Evolutionary conservation across 2,113 vertebrate genomes (phyloP).

Genomic region (Bostrychus sinensis): DNA sequence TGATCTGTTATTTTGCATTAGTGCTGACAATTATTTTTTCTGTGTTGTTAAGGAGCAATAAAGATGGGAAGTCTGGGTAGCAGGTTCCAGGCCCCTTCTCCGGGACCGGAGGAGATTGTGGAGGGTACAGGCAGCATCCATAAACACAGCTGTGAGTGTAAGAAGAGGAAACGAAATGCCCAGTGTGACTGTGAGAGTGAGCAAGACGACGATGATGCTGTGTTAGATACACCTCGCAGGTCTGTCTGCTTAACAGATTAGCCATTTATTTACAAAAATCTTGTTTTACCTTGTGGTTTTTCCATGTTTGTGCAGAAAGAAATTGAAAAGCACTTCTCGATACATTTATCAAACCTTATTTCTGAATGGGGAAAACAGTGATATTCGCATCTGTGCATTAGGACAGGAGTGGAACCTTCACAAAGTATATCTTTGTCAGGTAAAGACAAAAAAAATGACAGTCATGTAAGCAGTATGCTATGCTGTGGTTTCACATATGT

Average conservation of each 20-base stretch:
- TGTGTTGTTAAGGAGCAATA: slow-evolving; percentile 22
- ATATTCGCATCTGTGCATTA: slow-evolving; percentile 93
- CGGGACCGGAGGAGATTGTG: slow-evolving; percentile 56
- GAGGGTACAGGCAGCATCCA: slow-evolving; percentile 57
- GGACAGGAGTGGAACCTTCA: slow-evolving; percentile 97
- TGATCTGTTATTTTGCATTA: background rate
- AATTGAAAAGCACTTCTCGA: slow-evolving; percentile 92
- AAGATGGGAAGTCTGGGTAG: slow-evolving; percentile 79
- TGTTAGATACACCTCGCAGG: slow-evolving; percentile 83
- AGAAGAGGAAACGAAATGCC: slow-evolving; percentile 80
- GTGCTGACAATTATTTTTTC: background rate
- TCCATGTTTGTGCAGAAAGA: slow-evolving; percentile 83
- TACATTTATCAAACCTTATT: slow-evolving; percentile 98
- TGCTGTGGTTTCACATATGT: background rate
- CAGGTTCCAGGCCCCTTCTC: slow-evolving; percentile 71
- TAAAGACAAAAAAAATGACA: slow-evolving; percentile 57
- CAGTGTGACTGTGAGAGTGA: slow-evolving; percentile 83
- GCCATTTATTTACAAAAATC: background rate
- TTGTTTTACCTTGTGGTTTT: slow-evolving; percentile 29
- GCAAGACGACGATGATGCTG: slow-evolving; percentile 79
- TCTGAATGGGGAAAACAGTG: slow-evolving; percentile 96
- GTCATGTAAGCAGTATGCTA: background rate
- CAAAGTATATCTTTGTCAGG: slow-evolving; percentile 97
- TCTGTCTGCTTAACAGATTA: slow-evolving; percentile 8
- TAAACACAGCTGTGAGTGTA: slow-evolving; percentile 78